Conservation (phyloP, 2,888 invertebrate genomes). For the Drymonia ruficornis region DNA sequence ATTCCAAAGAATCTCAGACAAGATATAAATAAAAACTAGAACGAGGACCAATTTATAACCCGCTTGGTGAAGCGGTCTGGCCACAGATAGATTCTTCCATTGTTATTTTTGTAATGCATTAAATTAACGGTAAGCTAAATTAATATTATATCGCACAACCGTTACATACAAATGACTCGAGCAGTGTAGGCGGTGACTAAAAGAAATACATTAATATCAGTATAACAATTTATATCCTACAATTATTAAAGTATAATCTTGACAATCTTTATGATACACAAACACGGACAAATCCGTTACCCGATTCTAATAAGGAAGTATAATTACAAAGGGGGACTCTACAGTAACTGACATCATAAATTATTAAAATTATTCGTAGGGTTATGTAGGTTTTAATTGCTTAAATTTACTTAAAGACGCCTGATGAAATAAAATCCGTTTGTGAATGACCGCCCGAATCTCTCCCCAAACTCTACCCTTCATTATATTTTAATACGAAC, state of each 20-base stretch:
- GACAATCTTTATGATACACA: slow-evolving; percentile 15
- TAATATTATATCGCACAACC: background rate
- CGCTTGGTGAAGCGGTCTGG: background rate
- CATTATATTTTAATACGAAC: background rate
- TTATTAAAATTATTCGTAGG: slow-evolving; percentile 12
- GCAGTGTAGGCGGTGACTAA: slow-evolving; percentile 1
- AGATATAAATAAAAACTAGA: too few species aligned
- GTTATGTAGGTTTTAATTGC: slow-evolving; percentile 15
- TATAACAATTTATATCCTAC: slow-evolving; percentile 28
- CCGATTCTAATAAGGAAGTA: slow-evolving; percentile 8
- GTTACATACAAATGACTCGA: slow-evolving; percentile 4
- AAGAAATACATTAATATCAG: slow-evolving; percentile 11
- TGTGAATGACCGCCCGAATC: background rate
- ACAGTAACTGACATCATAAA: slow-evolving; percentile 10
- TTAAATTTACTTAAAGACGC: slow-evolving; percentile 11
- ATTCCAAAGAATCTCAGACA: too few species aligned
- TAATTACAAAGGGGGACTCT: slow-evolving; percentile 9
- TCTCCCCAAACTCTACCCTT: background rate
- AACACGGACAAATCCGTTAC: background rate
- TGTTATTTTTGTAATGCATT: background rate
- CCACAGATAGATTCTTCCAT: background rate
- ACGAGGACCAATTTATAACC: too few species aligned
- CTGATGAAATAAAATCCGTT: slow-evolving; percentile 6
- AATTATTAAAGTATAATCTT: slow-evolving; percentile 14
- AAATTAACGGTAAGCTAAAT: slow-evolving; percentile 5